A percentile compares a stretch with the other conserved stretches of the same genome.
phyloP scores from a whole-genome alignment of 2,113 vertebrate genomes.

The Eubucco bourcierii region DNA sequence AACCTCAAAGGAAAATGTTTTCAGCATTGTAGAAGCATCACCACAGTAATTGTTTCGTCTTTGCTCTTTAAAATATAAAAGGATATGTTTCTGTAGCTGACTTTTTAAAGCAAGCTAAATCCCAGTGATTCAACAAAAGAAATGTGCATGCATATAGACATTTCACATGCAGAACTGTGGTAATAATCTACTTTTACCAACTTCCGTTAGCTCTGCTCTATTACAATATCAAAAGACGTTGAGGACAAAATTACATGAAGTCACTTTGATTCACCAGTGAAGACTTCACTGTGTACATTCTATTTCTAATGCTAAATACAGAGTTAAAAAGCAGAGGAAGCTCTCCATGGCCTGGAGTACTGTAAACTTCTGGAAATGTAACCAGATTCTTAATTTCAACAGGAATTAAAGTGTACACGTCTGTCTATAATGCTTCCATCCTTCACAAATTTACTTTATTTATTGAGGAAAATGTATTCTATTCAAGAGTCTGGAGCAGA shows the following conservation, averaged over 20 bases:
- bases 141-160: neutral
- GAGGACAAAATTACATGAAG: neutral
- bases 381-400: neutral
- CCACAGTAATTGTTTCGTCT: neutral
- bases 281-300: neutral
- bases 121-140: neutral
- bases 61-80: neutral
- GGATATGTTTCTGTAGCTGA: neutral
- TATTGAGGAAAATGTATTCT: neutral
- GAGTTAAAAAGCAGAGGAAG: neutral
- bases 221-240: neutral
- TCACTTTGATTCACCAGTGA: neutral
- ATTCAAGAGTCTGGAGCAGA: neutral
- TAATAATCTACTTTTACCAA: neutral
- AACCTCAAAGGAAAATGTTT: neutral
- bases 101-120: neutral
- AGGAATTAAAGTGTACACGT: neutral
- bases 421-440: neutral
- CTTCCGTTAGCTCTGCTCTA: neutral
- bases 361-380: neutral
- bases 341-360: neutral
- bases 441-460: neutral
- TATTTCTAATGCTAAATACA: neutral
- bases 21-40: neutral
- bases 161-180: neutral